phyloP scores from a whole-genome alignment of 2,797 vertebrate species.

The Manis crassicaudata region DNA sequence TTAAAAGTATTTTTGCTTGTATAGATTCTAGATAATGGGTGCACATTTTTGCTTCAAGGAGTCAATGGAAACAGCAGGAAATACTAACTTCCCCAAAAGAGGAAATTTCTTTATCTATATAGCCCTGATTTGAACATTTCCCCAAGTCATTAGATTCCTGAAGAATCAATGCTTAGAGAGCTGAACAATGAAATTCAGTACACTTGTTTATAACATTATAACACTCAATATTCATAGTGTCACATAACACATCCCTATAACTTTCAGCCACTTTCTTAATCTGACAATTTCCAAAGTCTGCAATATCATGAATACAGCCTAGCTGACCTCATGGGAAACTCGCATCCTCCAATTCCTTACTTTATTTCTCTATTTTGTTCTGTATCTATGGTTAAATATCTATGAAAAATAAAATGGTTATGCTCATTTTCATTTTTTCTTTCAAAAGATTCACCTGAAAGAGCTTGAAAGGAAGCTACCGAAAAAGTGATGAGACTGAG shows the following conservation, averaged over 20 bases:
- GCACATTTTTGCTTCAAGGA: conserved; percentile 33
- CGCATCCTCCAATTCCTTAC: neutral
- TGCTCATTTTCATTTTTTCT: neutral
- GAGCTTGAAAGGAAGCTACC: neutral
- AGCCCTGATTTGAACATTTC: neutral
- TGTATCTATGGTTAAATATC: neutral
- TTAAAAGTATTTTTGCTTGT: neutral
- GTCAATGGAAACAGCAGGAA: neutral
- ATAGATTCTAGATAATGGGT: neutral
- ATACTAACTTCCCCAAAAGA: neutral
- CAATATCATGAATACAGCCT: neutral
- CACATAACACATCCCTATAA: neutral
- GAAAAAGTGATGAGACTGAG: conserved; percentile 2
- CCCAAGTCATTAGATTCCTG: neutral
- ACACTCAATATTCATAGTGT: neutral
- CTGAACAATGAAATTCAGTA: neutral
- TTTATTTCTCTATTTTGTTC: neutral
- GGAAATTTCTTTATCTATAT: neutral
- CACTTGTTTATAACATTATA: neutral
- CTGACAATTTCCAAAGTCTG: neutral
- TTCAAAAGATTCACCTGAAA: neutral
- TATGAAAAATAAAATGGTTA: neutral
- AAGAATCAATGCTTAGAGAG: conserved; percentile 16
- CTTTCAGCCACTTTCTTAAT: neutral
- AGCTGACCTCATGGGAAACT: neutral